phyloP scores from a whole-genome alignment of 2,113 vertebrate genomes.

The Phylloscopus trochilus region DNA sequence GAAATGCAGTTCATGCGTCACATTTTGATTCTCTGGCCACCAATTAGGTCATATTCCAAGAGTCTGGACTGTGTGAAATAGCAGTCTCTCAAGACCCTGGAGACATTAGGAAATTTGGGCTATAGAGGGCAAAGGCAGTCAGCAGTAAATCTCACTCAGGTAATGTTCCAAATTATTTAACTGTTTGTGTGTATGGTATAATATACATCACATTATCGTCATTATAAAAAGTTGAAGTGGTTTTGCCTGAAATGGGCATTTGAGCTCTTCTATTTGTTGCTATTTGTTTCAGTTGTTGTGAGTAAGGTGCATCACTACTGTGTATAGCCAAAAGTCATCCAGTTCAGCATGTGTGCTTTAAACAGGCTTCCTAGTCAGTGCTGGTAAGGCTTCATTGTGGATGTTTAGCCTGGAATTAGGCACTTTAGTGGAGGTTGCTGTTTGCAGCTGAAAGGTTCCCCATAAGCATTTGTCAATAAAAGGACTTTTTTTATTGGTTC shows the following conservation, averaged over 20 bases:
- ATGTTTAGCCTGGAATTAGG: not conserved
- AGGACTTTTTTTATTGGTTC: not conserved
- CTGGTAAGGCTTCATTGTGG: not conserved
- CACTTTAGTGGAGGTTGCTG: not conserved
- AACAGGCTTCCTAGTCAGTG: not conserved
- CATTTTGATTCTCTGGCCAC: conserved; percentile 23
- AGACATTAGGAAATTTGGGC: conserved; percentile 22
- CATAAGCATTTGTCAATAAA: not conserved
- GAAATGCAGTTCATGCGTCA: not conserved
- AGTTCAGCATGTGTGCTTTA: not conserved
- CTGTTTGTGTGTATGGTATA: not conserved
- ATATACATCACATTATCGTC: not conserved
- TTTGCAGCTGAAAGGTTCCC: not conserved
- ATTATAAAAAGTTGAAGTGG: not conserved
- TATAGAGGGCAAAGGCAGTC: conserved; percentile 22
- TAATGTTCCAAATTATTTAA: conserved; percentile 19
- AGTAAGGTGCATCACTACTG: not conserved
- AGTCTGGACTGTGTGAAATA: conserved; percentile 19
- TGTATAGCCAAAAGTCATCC: not conserved
- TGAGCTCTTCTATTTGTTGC: not conserved
- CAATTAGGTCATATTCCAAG: conserved; percentile 12
- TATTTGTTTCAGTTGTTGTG: not conserved
- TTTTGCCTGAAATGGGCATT: not conserved
- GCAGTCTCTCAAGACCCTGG: conserved; percentile 1
- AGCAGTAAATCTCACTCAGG: not conserved